Percentiles rank a stretch among this genome's conserved stretches.
Evolutionary conservation across 2,888 invertebrate species (phyloP).

Genomic region (Synergus laeviventris): DNA sequence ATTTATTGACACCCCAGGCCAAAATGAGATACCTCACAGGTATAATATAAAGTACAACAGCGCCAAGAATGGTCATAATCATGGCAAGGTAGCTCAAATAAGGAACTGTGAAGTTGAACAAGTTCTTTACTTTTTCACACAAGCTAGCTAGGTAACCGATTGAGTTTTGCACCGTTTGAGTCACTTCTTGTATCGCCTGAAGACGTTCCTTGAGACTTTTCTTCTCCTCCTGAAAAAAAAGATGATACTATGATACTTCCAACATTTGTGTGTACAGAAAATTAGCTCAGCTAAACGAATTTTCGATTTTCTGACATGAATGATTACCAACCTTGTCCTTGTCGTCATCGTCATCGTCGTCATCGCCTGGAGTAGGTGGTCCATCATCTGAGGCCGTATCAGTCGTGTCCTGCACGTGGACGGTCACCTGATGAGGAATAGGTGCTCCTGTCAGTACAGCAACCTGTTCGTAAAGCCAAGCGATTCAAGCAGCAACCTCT

Average conservation of each 20-base stretch:
- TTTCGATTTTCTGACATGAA: slow-evolving; percentile 45
- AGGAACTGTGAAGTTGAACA: slow-evolving; percentile 97
- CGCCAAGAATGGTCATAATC: slow-evolving; percentile 84
- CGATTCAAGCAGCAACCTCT: slow-evolving; percentile 55
- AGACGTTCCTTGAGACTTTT: slow-evolving; percentile 95
- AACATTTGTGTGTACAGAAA: slow-evolving; percentile 3
- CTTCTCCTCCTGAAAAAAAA: slow-evolving; percentile 93
- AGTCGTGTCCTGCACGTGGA: slow-evolving; percentile 63
- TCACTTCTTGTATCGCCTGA: slow-evolving; percentile 97
- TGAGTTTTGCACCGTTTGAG: slow-evolving; percentile 96
- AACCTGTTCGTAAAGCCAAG: slow-evolving; percentile 72
- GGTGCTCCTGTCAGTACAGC: slow-evolving; percentile 74
- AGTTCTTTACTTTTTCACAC: slow-evolving; percentile 95
- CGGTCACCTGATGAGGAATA: slow-evolving; percentile 64
- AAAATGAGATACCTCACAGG: slow-evolving; percentile 93
- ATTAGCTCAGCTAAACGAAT: slow-evolving; percentile 40
- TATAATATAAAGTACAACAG: slow-evolving; percentile 90
- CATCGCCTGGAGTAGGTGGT: slow-evolving; percentile 70
- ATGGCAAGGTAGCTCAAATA: slow-evolving; percentile 96
- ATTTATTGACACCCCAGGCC: slow-evolving; percentile 97
- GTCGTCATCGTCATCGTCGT: slow-evolving; percentile 93
- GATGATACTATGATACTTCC: too few species aligned
- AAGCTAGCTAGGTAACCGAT: slow-evolving; percentile 96
- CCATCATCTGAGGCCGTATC: slow-evolving; percentile 66
- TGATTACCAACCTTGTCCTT: slow-evolving; percentile 85